phyloP scores from a whole-genome alignment of 1,140 invertebrate genomes.

The Delia radicum region DNA sequence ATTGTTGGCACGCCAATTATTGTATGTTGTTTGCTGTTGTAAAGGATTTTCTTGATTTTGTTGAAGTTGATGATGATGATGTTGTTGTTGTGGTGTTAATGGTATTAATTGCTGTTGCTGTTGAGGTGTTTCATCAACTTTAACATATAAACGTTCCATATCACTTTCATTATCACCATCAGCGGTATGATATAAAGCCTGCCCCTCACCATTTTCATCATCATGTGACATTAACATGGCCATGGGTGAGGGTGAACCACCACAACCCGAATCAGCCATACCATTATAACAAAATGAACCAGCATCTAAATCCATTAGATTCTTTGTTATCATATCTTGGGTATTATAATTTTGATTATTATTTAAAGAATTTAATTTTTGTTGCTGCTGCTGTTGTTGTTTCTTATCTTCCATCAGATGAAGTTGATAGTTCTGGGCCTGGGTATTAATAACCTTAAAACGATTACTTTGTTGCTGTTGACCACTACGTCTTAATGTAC shows the following conservation, averaged over 20 bases:
- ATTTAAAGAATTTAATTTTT: conserved; percentile 27
- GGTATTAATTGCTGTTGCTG: conserved; percentile 32
- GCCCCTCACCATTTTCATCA: conserved; percentile 35
- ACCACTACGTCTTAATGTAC: conserved; percentile 1
- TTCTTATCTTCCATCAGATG: conserved; percentile 19
- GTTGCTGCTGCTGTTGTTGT: conserved; percentile 25
- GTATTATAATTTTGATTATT: conserved; percentile 30
- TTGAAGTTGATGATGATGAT: conserved; percentile 29
- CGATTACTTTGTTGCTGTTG: conserved; percentile 46
- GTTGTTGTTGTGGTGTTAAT: conserved; percentile 27
- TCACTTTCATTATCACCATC: conserved; percentile 47
- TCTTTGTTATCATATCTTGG: conserved; percentile 32
- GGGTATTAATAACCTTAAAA: conserved; percentile 40
- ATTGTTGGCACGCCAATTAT: conserved; percentile 23
- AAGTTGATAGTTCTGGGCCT: conserved; percentile 23
- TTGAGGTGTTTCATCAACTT: conserved; percentile 41
- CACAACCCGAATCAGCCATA: conserved; percentile 49
- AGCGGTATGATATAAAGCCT: conserved; percentile 49
- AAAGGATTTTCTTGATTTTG: conserved; percentile 31
- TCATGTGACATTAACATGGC: conserved; percentile 53
- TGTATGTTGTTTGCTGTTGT: not conserved
- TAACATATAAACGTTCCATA: conserved; percentile 50
- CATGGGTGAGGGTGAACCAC: conserved; percentile 51
- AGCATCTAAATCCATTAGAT: conserved; percentile 46
- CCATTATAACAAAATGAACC: conserved; percentile 51